Evolutionary conservation across 2,888 invertebrate species (phyloP).

Genomic region (Apantesis nais): DNA sequence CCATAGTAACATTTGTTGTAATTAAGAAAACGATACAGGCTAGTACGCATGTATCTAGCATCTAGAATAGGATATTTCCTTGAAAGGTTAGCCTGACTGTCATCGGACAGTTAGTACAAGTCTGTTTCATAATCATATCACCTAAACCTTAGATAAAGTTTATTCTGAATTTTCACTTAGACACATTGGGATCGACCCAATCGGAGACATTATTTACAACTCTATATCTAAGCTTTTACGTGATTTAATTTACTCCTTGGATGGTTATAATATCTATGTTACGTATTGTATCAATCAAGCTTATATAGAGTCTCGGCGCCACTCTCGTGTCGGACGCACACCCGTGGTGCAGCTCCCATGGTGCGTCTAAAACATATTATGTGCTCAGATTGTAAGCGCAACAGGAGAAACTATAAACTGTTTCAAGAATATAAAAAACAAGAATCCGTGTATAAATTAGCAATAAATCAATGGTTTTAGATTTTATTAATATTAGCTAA

Average conservation of each 20-base stretch:
- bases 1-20: too few relatives aligned
- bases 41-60: too few relatives aligned
- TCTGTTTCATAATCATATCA: too few relatives aligned
- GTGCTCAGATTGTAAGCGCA: constrained; percentile 18
- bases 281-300: neutral
- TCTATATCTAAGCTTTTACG: neutral
- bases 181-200: neutral
- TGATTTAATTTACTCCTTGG: neutral
- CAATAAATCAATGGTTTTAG: neutral
- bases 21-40: too few relatives aligned
- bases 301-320: neutral
- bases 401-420: constrained; percentile 12
- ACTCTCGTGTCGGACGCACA: neutral
- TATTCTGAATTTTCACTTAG: too few relatives aligned
- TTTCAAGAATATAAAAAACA: neutral
- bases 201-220: neutral
- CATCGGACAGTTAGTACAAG: too few relatives aligned
- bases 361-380: constrained; percentile 26
- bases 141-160: too few relatives aligned
- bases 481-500: neutral
- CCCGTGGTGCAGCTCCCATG: constrained; percentile 22
- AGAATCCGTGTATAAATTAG: neutral
- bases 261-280: neutral
- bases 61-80: too few relatives aligned
- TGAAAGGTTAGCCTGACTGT: too few relatives aligned